Percentiles rank a stretch among this genome's conserved stretches.
These are phyloP conservation scores for Melanerpes formicivorus DNA, from an alignment of 2,113 vertebrate species.

Conservation along the genomic window DNA sequence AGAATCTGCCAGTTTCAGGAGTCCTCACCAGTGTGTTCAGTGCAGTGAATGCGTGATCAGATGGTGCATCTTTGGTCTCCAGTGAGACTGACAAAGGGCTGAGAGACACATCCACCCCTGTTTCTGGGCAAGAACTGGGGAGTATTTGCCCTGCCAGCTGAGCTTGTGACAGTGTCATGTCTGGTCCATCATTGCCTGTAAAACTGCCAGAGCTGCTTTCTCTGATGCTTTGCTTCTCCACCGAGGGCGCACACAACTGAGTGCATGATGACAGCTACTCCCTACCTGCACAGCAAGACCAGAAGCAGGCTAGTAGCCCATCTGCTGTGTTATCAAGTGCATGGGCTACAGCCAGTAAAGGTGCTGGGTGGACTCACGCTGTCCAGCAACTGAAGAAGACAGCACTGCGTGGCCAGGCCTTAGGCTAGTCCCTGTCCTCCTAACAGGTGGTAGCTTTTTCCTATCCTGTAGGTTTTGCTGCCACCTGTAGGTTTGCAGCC, in stretches of 20 bases:
- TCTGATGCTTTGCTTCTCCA: background rate
- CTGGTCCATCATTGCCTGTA: background rate
- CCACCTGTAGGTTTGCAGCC: background rate
- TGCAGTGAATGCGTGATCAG: background rate
- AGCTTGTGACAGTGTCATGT: background rate
- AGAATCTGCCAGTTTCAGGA: background rate
- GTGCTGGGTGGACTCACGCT: background rate
- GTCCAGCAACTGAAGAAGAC: background rate
- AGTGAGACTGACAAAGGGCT: background rate
- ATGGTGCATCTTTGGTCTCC: background rate
- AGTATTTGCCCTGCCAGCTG: background rate
- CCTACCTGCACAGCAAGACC: background rate
- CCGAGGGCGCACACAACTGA: background rate
- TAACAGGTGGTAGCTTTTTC: background rate
- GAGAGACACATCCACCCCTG: background rate
- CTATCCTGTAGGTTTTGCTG: background rate
- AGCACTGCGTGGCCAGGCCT: background rate
- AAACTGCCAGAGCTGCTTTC: background rate
- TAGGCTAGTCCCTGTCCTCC: background rate
- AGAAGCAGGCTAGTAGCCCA: background rate
- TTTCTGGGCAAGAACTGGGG: background rate
- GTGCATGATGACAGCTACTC: accelerated
- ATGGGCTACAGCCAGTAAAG: background rate
- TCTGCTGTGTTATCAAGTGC: accelerated
- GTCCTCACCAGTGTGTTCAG: background rate